Conservation (phyloP, 2,888 invertebrate species). For the Epiblema foenella region DNA sequence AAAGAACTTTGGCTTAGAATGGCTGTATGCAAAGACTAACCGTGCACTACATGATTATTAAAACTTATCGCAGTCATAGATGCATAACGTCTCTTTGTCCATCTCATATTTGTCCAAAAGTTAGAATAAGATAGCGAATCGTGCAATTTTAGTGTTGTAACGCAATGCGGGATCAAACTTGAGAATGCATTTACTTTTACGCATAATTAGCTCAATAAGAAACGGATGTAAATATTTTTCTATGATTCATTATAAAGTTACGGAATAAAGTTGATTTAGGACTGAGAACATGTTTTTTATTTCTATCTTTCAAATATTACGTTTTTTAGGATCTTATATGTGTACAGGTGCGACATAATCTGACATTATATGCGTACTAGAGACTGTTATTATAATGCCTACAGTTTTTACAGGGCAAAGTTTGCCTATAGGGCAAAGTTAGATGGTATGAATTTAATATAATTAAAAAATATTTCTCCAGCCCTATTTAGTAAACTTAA, state of each 20-base stretch:
- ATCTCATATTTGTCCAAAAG: constrained; percentile 14
- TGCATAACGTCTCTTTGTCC: background rate
- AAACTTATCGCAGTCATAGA: background rate
- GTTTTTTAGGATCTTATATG: background rate
- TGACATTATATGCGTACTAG: too few species aligned
- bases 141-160: constrained; percentile 44
- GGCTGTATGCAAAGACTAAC: too few species aligned
- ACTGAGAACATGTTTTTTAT: constrained; percentile 48
- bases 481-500: background rate
- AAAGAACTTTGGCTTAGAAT: too few species aligned
- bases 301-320: too few species aligned
- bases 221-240: constrained; percentile 71
- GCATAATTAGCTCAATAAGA: constrained; percentile 53
- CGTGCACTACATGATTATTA: background rate
- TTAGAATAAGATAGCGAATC: constrained; percentile 21
- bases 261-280: constrained; percentile 67
- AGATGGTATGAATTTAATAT: background rate
- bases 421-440: background rate
- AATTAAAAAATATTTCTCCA: too few species aligned
- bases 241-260: constrained; percentile 54
- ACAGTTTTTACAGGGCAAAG: background rate
- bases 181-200: constrained; percentile 71
- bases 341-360: too few species aligned
- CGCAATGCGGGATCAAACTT: constrained; percentile 60
- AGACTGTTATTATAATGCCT: too few species aligned